These are phyloP conservation scores for Mnemiopsis leidyi DNA, from an alignment of 37 sponge, comb jelly and placozoan species.

Conservation along the genomic window DNA sequence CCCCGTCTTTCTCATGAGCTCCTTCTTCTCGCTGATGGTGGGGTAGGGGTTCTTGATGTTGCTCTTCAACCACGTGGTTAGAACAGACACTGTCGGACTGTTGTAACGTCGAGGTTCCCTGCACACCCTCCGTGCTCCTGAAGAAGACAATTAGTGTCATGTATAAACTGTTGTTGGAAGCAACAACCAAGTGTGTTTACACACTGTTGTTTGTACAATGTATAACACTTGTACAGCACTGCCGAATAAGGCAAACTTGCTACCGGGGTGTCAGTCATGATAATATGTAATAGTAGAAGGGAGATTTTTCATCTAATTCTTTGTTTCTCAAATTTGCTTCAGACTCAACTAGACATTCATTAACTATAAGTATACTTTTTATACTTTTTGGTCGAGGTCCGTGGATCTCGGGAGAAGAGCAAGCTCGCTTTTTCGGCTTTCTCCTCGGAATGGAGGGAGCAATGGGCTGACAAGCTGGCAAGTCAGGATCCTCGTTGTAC, in stretches of 20 bases:
- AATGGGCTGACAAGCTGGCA: neutral
- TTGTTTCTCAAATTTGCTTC: no score
- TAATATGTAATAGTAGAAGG: no score
- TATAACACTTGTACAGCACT: no score
- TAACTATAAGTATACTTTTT: no score
- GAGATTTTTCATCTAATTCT: no score
- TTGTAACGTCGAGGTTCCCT: neutral
- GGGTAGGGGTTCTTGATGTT: conserved; percentile 51
- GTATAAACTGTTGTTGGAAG: no score
- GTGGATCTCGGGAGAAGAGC: conserved; percentile 38
- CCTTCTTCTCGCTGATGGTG: conserved; percentile 18
- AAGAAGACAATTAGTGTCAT: no score
- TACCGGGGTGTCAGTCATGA: no score
- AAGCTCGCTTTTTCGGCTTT: neutral
- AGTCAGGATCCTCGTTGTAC: neutral
- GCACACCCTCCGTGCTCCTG: neutral
- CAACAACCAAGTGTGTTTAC: no score
- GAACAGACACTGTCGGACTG: conserved; percentile 15
- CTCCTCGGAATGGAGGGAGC: neutral
- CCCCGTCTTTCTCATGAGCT: conserved; percentile 33
- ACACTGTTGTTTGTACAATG: no score
- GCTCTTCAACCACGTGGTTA: conserved; percentile 15
- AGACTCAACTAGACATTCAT: no score
- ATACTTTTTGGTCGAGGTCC: neutral
- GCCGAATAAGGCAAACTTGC: no score